phyloP scores from a whole-genome alignment of 2,113 vertebrate genomes.

The Chlorodrepanis virens region DNA sequence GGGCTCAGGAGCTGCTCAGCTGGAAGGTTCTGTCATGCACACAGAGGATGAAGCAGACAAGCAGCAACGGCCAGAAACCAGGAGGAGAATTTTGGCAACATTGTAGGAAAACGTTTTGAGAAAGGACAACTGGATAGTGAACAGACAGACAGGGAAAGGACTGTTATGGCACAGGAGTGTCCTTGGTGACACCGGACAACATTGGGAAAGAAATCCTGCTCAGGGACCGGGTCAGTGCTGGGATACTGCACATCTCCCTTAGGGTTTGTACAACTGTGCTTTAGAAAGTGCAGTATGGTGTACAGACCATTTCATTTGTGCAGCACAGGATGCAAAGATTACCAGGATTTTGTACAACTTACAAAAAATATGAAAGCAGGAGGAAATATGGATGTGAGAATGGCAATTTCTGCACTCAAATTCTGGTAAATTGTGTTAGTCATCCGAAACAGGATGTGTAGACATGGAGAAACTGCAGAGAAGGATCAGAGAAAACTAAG shows the following conservation, averaged over 20 bases:
- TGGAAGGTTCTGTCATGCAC: background rate
- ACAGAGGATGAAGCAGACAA: background rate
- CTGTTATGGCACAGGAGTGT: background rate
- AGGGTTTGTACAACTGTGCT: background rate
- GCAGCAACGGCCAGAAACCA: background rate
- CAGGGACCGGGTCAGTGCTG: fast-evolving
- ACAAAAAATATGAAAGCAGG: background rate
- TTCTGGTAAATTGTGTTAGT: background rate
- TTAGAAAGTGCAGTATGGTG: background rate
- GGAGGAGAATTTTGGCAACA: background rate
- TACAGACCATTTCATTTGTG: background rate
- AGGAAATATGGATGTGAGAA: background rate
- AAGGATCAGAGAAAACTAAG: background rate
- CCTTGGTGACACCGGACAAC: background rate
- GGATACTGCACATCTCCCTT: background rate
- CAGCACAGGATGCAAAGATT: background rate
- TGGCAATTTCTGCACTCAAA: background rate
- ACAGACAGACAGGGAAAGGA: background rate
- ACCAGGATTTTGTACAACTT: background rate
- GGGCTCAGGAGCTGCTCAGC: background rate
- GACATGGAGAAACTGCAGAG: background rate
- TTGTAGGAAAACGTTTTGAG: background rate
- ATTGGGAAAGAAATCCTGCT: background rate
- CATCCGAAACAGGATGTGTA: background rate
- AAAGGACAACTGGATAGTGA: background rate